A percentile compares a stretch with the other conserved stretches of the same genome.
phyloP scores from a whole-genome alignment of 2,888 invertebrate genomes.

The Sericinus montela region DNA sequence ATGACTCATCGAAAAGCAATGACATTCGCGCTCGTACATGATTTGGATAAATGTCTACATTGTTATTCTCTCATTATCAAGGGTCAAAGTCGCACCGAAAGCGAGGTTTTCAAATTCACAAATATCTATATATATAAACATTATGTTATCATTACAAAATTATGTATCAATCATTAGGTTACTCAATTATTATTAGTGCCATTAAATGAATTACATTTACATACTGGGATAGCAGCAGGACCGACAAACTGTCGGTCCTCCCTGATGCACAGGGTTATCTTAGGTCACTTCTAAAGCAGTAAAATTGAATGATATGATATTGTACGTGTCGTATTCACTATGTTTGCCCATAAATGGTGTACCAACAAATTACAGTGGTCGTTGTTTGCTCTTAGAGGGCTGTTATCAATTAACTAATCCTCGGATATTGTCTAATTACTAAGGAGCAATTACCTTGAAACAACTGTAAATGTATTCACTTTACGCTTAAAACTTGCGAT shows the following conservation, averaged over 20 bases:
- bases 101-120: constrained; percentile 10
- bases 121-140: constrained; percentile 6
- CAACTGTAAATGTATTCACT: background rate
- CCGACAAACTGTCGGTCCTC: constrained; percentile 50
- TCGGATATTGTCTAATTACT: background rate
- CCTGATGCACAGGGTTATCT: constrained; percentile 50
- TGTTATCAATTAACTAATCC: background rate
- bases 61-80: constrained; percentile 17
- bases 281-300: constrained; percentile 73
- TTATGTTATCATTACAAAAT: background rate
- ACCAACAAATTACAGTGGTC: constrained; percentile 58
- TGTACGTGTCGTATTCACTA: constrained; percentile 63
- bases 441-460: background rate
- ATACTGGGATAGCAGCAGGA: constrained; percentile 55
- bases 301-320: constrained; percentile 76
- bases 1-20: constrained; percentile 24
- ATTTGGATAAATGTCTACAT: constrained; percentile 9
- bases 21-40: constrained; percentile 9
- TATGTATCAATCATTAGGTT: constrained; percentile 1
- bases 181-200: constrained; percentile 16
- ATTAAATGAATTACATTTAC: constrained; percentile 37
- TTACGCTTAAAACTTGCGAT: background rate
- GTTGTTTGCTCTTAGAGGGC: constrained; percentile 36
- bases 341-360: constrained; percentile 69
- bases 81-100: constrained; percentile 17